phyloP scores from a whole-genome alignment of 2,888 invertebrate species.

The Charanyca ferruginea region DNA sequence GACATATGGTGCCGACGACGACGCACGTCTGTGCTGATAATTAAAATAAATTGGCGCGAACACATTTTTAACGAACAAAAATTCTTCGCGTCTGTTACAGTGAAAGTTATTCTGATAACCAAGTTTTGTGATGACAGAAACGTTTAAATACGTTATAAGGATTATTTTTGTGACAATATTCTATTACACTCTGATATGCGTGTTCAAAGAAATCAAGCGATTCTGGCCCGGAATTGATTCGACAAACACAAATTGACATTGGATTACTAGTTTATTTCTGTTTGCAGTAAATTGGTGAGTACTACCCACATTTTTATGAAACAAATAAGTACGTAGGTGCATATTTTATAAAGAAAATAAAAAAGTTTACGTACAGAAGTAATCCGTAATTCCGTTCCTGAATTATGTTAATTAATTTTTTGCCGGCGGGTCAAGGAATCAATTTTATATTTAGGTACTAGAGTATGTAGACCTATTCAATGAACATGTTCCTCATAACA shows the following conservation, averaged over 20 bases:
- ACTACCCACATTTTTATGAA: conserved; percentile 50
- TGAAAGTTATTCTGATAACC: conserved; percentile 45
- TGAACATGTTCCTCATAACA: too few relatives aligned
- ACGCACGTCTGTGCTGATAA: conserved; percentile 66
- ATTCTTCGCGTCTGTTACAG: conserved; percentile 42
- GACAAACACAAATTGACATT: conserved; percentile 61
- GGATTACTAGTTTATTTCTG: conserved; percentile 64
- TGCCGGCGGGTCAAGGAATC: too few relatives aligned
- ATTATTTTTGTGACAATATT: conserved; percentile 80
- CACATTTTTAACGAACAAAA: conserved; percentile 43
- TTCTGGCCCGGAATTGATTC: conserved; percentile 77
- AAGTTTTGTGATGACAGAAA: conserved; percentile 84
- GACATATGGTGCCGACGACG: conserved; percentile 69
- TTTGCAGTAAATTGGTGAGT: conserved; percentile 66
- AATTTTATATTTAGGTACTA: too few relatives aligned
- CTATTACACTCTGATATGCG: conserved; percentile 82
- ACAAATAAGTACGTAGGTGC: background rate
- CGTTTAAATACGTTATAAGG: conserved; percentile 79
- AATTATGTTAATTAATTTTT: too few relatives aligned
- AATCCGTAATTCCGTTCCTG: too few relatives aligned
- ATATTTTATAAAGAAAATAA: too few relatives aligned
- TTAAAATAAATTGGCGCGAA: conserved; percentile 71
- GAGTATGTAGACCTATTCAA: too few relatives aligned
- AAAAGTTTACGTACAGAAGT: too few relatives aligned
- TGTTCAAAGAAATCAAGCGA: conserved; percentile 81